Evolutionary conservation across 1,140 invertebrate genomes (phyloP).

Genomic region (Drosophila nannoptera): DNA sequence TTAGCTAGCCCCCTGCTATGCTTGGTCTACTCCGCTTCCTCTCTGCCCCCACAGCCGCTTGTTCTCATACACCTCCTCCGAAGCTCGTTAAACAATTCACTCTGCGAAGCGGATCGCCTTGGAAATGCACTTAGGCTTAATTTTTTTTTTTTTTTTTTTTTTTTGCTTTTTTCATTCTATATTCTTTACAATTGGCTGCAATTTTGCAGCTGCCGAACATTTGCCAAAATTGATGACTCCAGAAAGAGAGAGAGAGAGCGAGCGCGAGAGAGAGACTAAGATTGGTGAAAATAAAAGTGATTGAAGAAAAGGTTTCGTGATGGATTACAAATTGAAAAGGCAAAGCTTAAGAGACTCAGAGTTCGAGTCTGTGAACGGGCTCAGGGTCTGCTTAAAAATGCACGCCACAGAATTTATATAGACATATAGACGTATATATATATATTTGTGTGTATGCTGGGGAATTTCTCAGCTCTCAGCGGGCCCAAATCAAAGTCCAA

Average conservation of each 20-base stretch:
- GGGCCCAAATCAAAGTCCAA: slow-evolving; percentile 70
- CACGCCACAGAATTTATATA: slow-evolving; percentile 4
- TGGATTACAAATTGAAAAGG: slow-evolving; percentile 69
- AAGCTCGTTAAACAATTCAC: slow-evolving; percentile 58
- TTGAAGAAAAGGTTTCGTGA: slow-evolving; percentile 48
- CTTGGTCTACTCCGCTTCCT: too few species aligned
- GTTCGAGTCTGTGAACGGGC: slow-evolving; percentile 33
- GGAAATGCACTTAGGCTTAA: slow-evolving; percentile 74
- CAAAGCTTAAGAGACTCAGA: slow-evolving; percentile 22
- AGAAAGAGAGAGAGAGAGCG: slow-evolving; percentile 9
- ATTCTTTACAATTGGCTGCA: slow-evolving; percentile 71
- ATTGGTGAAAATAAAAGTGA: slow-evolving; percentile 11
- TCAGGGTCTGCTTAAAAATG: slow-evolving; percentile 66
- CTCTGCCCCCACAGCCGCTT: neutral
- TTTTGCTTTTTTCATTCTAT: slow-evolving; percentile 39
- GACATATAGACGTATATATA: neutral
- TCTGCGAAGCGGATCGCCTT: slow-evolving; percentile 57
- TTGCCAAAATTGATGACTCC: slow-evolving; percentile 69
- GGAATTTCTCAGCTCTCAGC: slow-evolving; percentile 34
- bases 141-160: slow-evolving; percentile 33
- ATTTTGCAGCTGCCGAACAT: slow-evolving; percentile 53
- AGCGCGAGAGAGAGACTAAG: neutral
- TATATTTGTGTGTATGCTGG: slow-evolving; percentile 2
- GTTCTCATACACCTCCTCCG: slow-evolving; percentile 18
- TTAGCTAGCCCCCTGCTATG: slow-evolving; percentile 20